Evolutionary conservation across 2,113 vertebrate genomes (phyloP), one percentile per base, ranked within the genome.

Genomic region (Saguinus imperator): DNA sequence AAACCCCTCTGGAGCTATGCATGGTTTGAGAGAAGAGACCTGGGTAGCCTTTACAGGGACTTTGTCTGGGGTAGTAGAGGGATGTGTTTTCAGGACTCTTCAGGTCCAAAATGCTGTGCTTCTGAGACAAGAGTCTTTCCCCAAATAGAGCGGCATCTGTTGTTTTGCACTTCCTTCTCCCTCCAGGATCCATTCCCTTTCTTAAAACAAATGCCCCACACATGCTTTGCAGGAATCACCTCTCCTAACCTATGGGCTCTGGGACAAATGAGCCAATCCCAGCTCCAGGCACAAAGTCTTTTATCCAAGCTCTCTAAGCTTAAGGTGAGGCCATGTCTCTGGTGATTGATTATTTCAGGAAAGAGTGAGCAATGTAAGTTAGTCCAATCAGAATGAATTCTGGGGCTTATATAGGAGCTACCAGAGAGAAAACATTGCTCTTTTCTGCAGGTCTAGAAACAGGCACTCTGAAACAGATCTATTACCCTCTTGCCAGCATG

Each of bases 281-380:
- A n/a, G 72, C 48, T 6, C 52, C 52, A 52, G 50, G 43, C 58
- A 8, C 12, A 50, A 70, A 73, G n/a, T 32, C 4, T 11, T 29
- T 11, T 12, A 20, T 55, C 40, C 3, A 0, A 16, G n/a, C 64
- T 35, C 37, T 70, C 58, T 77, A 35, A 72, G 43, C 16, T 29
- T 57, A 88, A 48, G 20, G 1, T 57, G 87, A 79, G 57, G 52
- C 57, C 35, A 3, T 21, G 43, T 73, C 43, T 73, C 81, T 77
- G 55, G 57, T n/a, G 57, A 80, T n/a, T 35, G 84, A 88, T 92
- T 52, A 77, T 66, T 35, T 81, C 50, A 75, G 89, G 50, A 35
- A 35, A 72, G 64, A 92, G 50, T 0, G 6, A 81, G 8, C 23
- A 66, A 80, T 40, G n/a, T 79, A 37, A 50, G 12, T 61, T 35